A percentile compares a stretch with the other conserved stretches of the same genome.
phyloP scores from a whole-genome alignment of 2,113 vertebrate genomes.

The Morone saxatilis region DNA sequence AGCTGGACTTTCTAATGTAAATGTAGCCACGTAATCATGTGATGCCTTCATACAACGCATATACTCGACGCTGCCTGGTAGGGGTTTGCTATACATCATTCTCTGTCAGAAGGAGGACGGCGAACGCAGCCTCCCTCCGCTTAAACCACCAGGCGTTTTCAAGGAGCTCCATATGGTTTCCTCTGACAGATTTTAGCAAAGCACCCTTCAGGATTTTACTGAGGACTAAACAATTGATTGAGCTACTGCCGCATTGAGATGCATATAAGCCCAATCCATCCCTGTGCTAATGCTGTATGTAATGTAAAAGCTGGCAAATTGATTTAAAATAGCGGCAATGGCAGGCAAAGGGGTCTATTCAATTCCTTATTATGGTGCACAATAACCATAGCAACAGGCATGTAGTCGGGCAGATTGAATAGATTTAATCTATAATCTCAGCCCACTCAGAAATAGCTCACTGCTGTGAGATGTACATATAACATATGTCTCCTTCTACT shows the following conservation, averaged over 20 bases:
- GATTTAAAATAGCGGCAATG: constrained; percentile 71
- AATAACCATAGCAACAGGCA: constrained; percentile 86
- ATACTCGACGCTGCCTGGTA: constrained; percentile 11
- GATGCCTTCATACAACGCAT: constrained; percentile 16
- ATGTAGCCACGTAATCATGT: constrained; percentile 25
- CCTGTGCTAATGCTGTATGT: constrained; percentile 38
- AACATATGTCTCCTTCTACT: constrained; percentile 42
- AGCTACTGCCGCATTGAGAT: constrained; percentile 64
- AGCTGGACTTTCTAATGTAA: constrained; percentile 41
- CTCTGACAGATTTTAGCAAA: constrained; percentile 52
- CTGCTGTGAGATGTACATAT: constrained; percentile 39
- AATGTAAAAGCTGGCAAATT: constrained; percentile 75
- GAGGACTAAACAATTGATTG: constrained; percentile 70
- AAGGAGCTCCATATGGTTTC: constrained; percentile 56
- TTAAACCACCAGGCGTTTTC: constrained; percentile 43
- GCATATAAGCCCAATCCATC: constrained; percentile 62
- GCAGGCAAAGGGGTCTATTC: constrained; percentile 73
- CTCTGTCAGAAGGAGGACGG: constrained; percentile 31
- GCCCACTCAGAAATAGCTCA: constrained; percentile 69
- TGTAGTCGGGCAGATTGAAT: constrained; percentile 69
- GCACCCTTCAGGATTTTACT: constrained; percentile 58
- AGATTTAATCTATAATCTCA: constrained; percentile 78
- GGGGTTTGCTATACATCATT: constrained; percentile 21
- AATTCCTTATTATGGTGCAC: constrained; percentile 71
- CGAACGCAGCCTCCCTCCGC: constrained; percentile 32